Base-by-base conservation (phyloP, 23 tunicate genomes). In the Ascidia mentula region DNA sequence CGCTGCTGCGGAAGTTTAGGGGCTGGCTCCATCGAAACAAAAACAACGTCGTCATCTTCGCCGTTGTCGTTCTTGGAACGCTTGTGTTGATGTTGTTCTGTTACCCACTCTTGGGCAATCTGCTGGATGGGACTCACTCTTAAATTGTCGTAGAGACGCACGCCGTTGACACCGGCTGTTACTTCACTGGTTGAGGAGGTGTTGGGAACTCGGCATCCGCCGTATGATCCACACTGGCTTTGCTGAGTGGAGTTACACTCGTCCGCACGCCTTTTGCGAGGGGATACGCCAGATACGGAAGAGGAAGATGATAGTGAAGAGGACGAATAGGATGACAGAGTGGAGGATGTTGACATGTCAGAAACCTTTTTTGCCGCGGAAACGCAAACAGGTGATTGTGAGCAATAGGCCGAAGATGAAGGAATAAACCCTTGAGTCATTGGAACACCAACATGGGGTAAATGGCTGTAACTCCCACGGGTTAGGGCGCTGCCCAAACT, bases 231-330 rank as follows among this genome's bases (percentile, higher is more conserved):
- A n/a, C n/a, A n/a, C 7, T 9, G 65, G 2, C 28, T 28, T 9
- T 26, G 6, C 38, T 71, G 75, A 71, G 38, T 28, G 46, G 69
- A 36, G 40, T 39, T 53, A 17, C 71, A 75, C 31, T 91, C 97
- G 46, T 86, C 97, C 6, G 97, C 97, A 59, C 97, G 37, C 60
- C 97, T 74, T 37, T 91, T 91, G 36, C 97, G 84, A 36, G 97
- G 85, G 34, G 84, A 81, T n/a, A 82, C 74, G 17, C 90, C 87
- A 53, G 81, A 59, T 0, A 82, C 69, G 17, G 96, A 90, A 18
- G 89, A 77, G 26, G 89, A 79, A 32, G 97, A 91, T 9, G 87
- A 86, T 26, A 88, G 86, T 24, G 97, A 82, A 0, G 90, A 86
- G 13, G 87, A 81, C 13, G 96, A 90, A 69, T 74, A 75, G 35